Conservation (phyloP, 2,888 invertebrate genomes). For the Platycheirus albimanus region DNA sequence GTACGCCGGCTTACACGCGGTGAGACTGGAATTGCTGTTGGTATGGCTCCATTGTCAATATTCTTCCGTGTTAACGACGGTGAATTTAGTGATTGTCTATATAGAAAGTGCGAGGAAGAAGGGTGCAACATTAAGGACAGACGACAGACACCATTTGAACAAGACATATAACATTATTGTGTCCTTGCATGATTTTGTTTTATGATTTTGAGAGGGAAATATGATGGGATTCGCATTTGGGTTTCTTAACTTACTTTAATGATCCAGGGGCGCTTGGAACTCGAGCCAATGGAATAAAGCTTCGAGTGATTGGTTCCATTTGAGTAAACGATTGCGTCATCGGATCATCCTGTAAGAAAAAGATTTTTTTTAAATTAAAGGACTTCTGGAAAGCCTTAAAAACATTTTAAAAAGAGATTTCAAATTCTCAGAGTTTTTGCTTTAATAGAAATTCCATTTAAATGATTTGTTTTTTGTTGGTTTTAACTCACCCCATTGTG, state of each 20-base stretch:
- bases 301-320: slow-evolving; percentile 75
- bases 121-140: slow-evolving; percentile 33
- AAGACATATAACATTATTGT: slow-evolving; percentile 13
- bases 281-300: slow-evolving; percentile 83
- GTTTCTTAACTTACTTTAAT: slow-evolving; percentile 85
- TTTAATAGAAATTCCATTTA: not conserved
- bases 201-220: not conserved
- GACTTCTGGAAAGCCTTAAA: too few species aligned
- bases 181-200: slow-evolving; percentile 25
- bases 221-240: too few species aligned
- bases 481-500: slow-evolving; percentile 75
- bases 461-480: too few species aligned
- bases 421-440: too few species aligned
- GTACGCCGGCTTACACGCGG: slow-evolving; percentile 77
- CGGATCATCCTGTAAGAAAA: slow-evolving; percentile 77
- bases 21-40: slow-evolving; percentile 76
- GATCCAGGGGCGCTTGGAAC: slow-evolving; percentile 91
- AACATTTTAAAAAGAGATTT: too few species aligned
- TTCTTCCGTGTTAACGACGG: slow-evolving; percentile 77
- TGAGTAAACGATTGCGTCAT: slow-evolving; percentile 79
- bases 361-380: slow-evolving; percentile 4
- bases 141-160: slow-evolving; percentile 41
- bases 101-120: slow-evolving; percentile 18
- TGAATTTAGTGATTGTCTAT: slow-evolving; percentile 77
- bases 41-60: slow-evolving; percentile 50